A percentile compares a stretch with the other conserved stretches of the same genome.
phyloP scores from a whole-genome alignment of 37 sponge, comb jelly and placozoan genomes.

The Spongia lamella region DNA sequence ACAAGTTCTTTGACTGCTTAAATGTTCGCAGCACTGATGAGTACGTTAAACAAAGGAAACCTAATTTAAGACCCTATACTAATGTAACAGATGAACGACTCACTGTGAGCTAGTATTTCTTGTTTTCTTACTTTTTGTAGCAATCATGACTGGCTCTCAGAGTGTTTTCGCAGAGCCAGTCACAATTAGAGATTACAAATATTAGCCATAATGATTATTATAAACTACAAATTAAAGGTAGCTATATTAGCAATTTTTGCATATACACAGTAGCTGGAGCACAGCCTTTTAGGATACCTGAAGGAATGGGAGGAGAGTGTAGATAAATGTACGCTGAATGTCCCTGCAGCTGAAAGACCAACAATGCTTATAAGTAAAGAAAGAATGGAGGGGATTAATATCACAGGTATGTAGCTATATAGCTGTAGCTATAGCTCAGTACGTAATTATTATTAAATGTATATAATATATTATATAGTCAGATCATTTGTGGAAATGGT shows the following conservation, averaged over 20 bases:
- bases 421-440: too few relatives aligned
- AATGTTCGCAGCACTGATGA: constrained; percentile 36
- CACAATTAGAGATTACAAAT: too few relatives aligned
- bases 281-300: constrained; percentile 10
- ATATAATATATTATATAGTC: too few relatives aligned
- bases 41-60: constrained; percentile 5
- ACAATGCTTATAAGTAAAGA: constrained; percentile 22
- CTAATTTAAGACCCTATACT: constrained; percentile 45
- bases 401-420: too few relatives aligned
- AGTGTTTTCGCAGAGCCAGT: too few relatives aligned
- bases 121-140: too few relatives aligned
- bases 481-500: not conserved
- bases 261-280: constrained; percentile 29
- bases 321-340: not conserved
- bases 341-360: constrained; percentile 2
- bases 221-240: too few relatives aligned
- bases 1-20: constrained; percentile 49
- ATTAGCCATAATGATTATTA: too few relatives aligned
- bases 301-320: constrained; percentile 16
- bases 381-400: constrained; percentile 2
- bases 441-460: too few relatives aligned
- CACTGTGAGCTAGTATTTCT: too few relatives aligned
- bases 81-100: constrained; percentile 36
- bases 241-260: too few relatives aligned
- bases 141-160: too few relatives aligned